Evolutionary conservation across 2,888 invertebrate species (phyloP).

Genomic region (Andricus quercusramuli): DNA sequence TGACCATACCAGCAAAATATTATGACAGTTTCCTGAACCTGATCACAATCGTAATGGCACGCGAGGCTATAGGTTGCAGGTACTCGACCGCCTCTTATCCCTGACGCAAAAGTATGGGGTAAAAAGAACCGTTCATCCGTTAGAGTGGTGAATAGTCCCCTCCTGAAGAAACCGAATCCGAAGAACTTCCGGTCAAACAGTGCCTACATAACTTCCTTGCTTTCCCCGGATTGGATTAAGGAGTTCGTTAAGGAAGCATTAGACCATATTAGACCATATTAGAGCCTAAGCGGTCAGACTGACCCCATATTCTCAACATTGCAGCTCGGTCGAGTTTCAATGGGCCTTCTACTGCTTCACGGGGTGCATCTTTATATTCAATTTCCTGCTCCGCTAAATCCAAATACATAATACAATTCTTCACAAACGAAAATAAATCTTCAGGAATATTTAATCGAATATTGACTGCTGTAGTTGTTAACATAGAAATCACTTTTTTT

Average conservation of each 20-base stretch:
- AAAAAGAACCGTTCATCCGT: slow-evolving; percentile 52
- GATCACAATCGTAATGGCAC: slow-evolving; percentile 17
- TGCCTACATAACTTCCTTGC: slow-evolving; percentile 68
- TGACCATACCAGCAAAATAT: background rate
- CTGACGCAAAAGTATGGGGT: slow-evolving; percentile 35
- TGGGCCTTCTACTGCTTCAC: slow-evolving; percentile 49
- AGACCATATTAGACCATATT: slow-evolving; percentile 65
- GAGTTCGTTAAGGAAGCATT: slow-evolving; percentile 71
- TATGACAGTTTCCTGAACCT: slow-evolving; percentile 26
- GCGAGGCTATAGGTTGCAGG: slow-evolving; percentile 27
- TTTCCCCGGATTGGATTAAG: slow-evolving; percentile 73
- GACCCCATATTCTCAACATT: slow-evolving; percentile 29
- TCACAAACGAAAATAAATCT: background rate
- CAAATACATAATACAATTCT: background rate
- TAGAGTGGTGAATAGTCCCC: slow-evolving; percentile 52
- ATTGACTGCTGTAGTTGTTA: background rate
- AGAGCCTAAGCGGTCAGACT: slow-evolving; percentile 57
- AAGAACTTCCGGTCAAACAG: slow-evolving; percentile 72
- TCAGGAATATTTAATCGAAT: slow-evolving; percentile 29
- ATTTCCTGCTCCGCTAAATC: slow-evolving; percentile 25
- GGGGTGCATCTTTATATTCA: slow-evolving; percentile 24
- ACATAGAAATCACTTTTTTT: background rate
- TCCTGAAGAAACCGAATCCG: slow-evolving; percentile 46
- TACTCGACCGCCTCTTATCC: slow-evolving; percentile 16
- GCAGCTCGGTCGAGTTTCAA: slow-evolving; percentile 63